Base-by-base conservation (phyloP, 2,797 vertebrate species). In the Morelia viridis region DNA sequence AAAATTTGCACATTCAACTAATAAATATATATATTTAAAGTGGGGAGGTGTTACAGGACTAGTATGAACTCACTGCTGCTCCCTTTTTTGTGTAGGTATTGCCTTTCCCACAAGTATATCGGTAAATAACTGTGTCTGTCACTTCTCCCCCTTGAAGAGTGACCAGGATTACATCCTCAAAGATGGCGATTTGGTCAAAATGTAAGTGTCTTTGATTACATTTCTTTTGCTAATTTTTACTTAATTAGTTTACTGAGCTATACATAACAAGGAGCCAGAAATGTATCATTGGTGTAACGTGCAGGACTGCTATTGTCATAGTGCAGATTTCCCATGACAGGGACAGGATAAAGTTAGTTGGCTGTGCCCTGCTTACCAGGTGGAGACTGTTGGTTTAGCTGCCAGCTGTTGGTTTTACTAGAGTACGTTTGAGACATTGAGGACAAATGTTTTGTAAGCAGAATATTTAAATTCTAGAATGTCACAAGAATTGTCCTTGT, bases 61-160 rank as follows among this genome's bases (percentile, higher is more conserved):
- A 28, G 19, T 7, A 0, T 6, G 10, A 13, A 35, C 58, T 76
- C 53, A 92, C 0, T 5, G 0, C 2, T 31, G 4, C 3, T 80
- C 95, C 5, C 19, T 9, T 46, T 24, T 89, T 88, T 90, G 88
- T 95, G 0, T 96, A 99, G 99, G 99, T 94, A 99, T 99, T 91
- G 99, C 99, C 93, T 99, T 99, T 96, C 99, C 99, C 4, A 99
- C 99, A 61, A 99, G 99, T 96, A 98, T 99, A 94, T 99, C 99
- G 0, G 99, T 99, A 50, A 99, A 99, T 97, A 99, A 99, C 98
- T 99, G 98, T 5, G 99, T 99, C 57, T 99, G 99, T 96, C 99
- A 99, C 97, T 98, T 98, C 98, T 99, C 99, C 57, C 99, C 99
- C 24, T 96, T 99, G 97, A 99, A 99, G 98, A 99, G 99, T 2